phyloP scores from a whole-genome alignment of 2,888 invertebrate genomes.

The Molanna angustata region DNA sequence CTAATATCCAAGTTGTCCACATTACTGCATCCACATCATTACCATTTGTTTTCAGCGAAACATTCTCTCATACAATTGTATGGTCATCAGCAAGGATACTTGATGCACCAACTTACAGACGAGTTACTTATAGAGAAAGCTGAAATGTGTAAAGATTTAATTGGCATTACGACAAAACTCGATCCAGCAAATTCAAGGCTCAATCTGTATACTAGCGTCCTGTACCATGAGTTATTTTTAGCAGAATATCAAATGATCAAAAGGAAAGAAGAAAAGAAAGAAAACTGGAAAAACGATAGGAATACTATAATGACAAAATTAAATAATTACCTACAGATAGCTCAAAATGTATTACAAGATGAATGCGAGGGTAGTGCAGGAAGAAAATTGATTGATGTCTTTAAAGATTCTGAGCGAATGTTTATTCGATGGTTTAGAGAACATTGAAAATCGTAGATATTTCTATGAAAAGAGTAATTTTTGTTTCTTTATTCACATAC shows the following conservation, averaged over 20 bases:
- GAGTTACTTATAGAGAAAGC: constrained; percentile 64
- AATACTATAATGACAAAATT: constrained; percentile 50
- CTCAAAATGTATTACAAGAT: constrained; percentile 49
- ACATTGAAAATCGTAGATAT: too few species aligned
- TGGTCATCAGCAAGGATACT: constrained; percentile 65
- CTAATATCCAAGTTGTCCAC: constrained; percentile 66
- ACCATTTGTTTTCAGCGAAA: constrained; percentile 76
- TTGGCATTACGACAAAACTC: constrained; percentile 59
- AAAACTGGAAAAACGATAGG: constrained; percentile 39
- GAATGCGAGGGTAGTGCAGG: constrained; percentile 56
- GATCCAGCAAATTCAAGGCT: constrained; percentile 74
- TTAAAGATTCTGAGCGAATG: constrained; percentile 49
- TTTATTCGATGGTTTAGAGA: constrained; percentile 50
- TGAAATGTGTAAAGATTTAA: constrained; percentile 64
- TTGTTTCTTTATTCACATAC: too few species aligned
- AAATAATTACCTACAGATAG: constrained; percentile 45
- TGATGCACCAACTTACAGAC: constrained; percentile 52
- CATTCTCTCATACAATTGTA: constrained; percentile 80
- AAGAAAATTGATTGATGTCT: constrained; percentile 50
- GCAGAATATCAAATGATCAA: constrained; percentile 54
- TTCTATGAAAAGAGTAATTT: too few species aligned
- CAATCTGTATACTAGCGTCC: constrained; percentile 73
- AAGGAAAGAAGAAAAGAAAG: constrained; percentile 44
- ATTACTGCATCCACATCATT: constrained; percentile 81
- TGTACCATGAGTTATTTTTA: constrained; percentile 68